Percentiles rank a stretch among this genome's conserved stretches.
Evolutionary conservation across 2,113 vertebrate species (phyloP).

Genomic region (Hippocampus abdominalis): DNA sequence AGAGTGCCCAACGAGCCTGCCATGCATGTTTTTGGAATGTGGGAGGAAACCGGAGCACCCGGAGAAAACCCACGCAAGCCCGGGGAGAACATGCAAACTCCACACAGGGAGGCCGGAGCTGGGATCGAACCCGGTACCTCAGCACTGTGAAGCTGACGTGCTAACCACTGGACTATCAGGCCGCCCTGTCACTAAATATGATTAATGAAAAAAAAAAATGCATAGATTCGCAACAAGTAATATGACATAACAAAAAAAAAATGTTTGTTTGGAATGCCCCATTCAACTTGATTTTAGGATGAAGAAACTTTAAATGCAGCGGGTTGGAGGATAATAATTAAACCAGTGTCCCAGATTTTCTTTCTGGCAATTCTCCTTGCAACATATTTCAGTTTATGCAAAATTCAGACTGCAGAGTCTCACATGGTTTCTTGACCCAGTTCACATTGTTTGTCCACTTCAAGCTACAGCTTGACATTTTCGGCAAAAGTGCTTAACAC

Average conservation of each 20-base stretch:
- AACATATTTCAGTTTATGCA: conserved; percentile 63
- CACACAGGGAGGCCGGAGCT: no score
- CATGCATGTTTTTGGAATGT: no score
- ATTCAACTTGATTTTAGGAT: conserved; percentile 1
- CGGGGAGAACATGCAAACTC: no score
- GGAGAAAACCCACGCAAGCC: no score
- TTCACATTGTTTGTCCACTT: conserved; percentile 56
- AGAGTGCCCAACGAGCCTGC: no score
- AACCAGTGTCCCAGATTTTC: conserved; percentile 56
- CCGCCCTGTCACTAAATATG: not conserved
- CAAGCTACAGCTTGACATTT: conserved; percentile 18
- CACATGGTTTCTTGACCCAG: conserved; percentile 61
- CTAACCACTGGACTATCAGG: no score
- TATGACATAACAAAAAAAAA: not conserved
- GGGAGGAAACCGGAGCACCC: no score
- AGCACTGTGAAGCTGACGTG: no score
- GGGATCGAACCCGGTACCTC: no score
- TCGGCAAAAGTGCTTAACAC: not conserved
- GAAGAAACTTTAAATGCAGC: conserved; percentile 26
- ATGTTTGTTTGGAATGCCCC: conserved; percentile 7
- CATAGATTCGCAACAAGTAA: not conserved
- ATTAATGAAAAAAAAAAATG: not conserved
- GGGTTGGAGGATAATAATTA: conserved; percentile 43
- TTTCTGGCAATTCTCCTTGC: conserved; percentile 34
- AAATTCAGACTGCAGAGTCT: conserved; percentile 54